phyloP scores from a whole-genome alignment of 1,140 invertebrate genomes.

The Patella vulgata region DNA sequence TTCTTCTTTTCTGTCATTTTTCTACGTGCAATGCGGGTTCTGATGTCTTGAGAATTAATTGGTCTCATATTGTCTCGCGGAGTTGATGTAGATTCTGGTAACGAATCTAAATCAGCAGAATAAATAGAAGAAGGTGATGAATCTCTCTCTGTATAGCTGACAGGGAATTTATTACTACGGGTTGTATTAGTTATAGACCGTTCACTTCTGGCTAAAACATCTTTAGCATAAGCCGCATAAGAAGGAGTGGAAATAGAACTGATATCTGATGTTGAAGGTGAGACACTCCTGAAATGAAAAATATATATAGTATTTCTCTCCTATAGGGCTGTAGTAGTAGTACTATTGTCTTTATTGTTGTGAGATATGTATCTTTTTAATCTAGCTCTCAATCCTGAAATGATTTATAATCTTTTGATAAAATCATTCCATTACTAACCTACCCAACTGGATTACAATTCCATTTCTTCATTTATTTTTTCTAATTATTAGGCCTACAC shows the following conservation, averaged over 20 bases:
- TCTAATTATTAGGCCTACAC: no score
- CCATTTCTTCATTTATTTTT: no score
- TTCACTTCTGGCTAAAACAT: slow-evolving; percentile 27
- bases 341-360: no score
- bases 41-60: slow-evolving; percentile 30
- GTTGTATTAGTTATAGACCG: slow-evolving; percentile 12
- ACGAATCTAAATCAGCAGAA: slow-evolving; percentile 14
- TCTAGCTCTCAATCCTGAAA: no score
- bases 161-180: neutral
- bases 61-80: slow-evolving; percentile 13
- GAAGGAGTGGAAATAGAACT: slow-evolving; percentile 1
- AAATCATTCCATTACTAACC: no score
- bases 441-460: no score
- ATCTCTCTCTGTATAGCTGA: neutral
- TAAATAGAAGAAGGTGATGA: slow-evolving; percentile 1
- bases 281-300: no score
- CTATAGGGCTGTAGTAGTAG: no score
- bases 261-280: no score
- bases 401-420: no score
- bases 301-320: no score
- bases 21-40: slow-evolving; percentile 14
- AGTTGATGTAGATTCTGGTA: slow-evolving; percentile 9
- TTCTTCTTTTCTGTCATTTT: slow-evolving; percentile 10
- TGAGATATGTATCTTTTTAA: no score
- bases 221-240: slow-evolving; percentile 26